phyloP scores from a whole-genome alignment of 2,797 vertebrate genomes.

The Otus scops region DNA sequence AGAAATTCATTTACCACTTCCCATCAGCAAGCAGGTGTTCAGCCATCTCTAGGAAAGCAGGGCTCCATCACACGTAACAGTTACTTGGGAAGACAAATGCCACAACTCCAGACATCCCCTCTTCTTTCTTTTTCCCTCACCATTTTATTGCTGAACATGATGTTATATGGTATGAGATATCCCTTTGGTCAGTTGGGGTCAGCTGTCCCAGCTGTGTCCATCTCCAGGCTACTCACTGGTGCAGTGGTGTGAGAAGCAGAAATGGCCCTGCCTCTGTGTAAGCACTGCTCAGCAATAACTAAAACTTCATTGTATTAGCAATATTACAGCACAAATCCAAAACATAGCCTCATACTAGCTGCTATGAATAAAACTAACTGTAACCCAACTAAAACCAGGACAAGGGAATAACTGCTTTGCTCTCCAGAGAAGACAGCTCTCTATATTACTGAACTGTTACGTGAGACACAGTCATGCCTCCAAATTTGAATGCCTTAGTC shows the following conservation, averaged over 20 bases:
- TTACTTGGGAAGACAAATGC: background rate
- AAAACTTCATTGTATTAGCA: background rate
- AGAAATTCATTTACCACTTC: background rate
- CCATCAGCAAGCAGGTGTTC: background rate
- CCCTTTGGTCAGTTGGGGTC: background rate
- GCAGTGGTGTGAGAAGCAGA: background rate
- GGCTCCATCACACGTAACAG: fast-evolving
- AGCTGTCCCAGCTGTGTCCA: background rate
- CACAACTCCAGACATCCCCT: fast-evolving
- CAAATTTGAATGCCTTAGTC: background rate
- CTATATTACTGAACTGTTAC: fast-evolving
- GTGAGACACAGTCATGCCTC: background rate
- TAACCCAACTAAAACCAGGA: background rate
- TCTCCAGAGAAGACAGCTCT: background rate
- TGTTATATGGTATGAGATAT: background rate
- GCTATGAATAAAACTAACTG: background rate
- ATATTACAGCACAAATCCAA: background rate
- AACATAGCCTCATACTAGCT: background rate
- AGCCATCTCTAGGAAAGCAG: background rate
- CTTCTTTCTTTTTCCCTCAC: background rate
- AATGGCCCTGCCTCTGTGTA: fast-evolving
- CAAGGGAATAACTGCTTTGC: fast-evolving
- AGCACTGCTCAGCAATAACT: background rate
- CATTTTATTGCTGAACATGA: background rate
- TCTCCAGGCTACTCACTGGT: fast-evolving